Evolutionary conservation across 2,113 vertebrate genomes (phyloP).

Genomic region (Antennarius striatus): DNA sequence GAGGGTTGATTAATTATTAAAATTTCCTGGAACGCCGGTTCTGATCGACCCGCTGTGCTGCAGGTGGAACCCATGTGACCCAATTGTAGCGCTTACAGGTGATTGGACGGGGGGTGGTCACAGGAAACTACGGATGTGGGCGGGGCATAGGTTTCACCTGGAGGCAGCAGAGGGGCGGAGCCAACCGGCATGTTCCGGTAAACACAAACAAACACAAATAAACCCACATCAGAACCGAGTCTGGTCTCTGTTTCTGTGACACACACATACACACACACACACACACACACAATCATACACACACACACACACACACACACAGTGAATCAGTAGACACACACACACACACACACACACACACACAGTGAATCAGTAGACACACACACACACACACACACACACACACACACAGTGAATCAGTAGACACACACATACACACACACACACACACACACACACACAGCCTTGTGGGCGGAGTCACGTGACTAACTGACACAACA

Average conservation of each 20-base stretch:
- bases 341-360: no score
- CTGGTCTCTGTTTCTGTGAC: slow-evolving; percentile 72
- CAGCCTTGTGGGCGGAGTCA: no score
- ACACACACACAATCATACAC: no score
- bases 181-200: slow-evolving; percentile 59
- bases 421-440: no score
- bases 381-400: neutral
- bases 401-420: no score
- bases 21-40: slow-evolving; percentile 32
- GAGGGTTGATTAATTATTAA: no score
- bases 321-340: no score
- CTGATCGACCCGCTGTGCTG: slow-evolving; percentile 28
- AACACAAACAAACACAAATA: slow-evolving; percentile 54
- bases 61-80: slow-evolving; percentile 35
- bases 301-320: no score
- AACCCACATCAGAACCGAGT: slow-evolving; percentile 57
- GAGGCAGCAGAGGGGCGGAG: slow-evolving; percentile 37
- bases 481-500: no score
- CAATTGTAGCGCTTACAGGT: neutral
- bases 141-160: slow-evolving; percentile 31
- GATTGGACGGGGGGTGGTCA: no score
- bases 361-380: no score
- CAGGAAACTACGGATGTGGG: neutral
- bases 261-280: slow-evolving; percentile 23
- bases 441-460: no score